These are phyloP conservation scores for Trichomalopsis sarcophagae DNA, from an alignment of 1,140 invertebrate species.

Conservation along the genomic window DNA sequence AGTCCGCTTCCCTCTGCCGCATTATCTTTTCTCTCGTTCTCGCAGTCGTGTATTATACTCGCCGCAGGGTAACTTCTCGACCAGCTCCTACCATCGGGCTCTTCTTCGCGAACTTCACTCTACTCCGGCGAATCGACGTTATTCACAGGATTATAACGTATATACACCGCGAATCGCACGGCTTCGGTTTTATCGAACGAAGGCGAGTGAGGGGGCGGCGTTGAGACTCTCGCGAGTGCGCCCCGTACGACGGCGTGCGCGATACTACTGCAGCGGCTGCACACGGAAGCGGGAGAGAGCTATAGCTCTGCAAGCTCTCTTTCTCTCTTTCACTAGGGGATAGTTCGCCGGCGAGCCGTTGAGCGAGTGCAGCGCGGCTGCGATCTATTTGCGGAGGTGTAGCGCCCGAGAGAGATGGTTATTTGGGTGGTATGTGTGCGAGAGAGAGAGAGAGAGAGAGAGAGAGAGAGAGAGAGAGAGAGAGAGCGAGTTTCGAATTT, in stretches of 20 bases:
- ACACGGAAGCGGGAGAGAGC: background rate
- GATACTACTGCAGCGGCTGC: background rate
- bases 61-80: no score
- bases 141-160: no score
- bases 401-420: background rate
- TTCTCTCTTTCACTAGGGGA: background rate
- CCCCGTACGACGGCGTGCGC: background rate
- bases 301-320: background rate
- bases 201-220: background rate
- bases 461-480: no score
- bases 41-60: no score
- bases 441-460: no score
- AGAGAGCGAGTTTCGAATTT: no score
- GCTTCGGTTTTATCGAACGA: background rate
- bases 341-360: conserved; percentile 11
- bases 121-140: no score
- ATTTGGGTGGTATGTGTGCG: no score
- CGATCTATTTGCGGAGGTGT: conserved; percentile 22
- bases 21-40: background rate
- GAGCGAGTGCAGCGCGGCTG: background rate
- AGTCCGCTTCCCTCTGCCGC: background rate
- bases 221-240: background rate
- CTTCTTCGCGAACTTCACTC: no score
- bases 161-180: no score
- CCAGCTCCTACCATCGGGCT: no score